Base-by-base conservation (phyloP, 2,888 invertebrate genomes). In the Eilema sororculum region DNA sequence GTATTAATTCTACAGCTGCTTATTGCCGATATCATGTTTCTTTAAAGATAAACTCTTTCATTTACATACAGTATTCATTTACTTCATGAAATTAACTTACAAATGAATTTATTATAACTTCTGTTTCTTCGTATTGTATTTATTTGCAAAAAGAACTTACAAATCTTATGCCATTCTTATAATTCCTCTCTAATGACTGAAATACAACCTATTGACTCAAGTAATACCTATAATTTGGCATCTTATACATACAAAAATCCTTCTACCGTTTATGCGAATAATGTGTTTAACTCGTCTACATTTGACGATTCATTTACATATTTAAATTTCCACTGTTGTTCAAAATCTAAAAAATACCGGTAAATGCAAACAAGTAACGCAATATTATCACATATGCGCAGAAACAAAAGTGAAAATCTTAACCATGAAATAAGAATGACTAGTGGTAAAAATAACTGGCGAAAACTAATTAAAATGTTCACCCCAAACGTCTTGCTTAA, bases 371-470 rank as follows among this genome's bases (percentile, higher is more conserved):
- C 77, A 75, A 74, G 62, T 81, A 77, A 81, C 81, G 78, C 76
- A 70, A 82, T 80, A 81, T 81, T 85, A 87, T 85, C 85, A 86
- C 82, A 83, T 69, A n/a, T 78, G 79, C 61, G 76, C 78, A 82
- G 76, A 79, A 60, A 78, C 76, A 76, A 81, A 81, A 75, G 79
- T 76, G 78, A 84, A 83, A 80, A 75, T 69, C 78, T 79, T 81
- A 83, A 77, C 78, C 67, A 79, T 78, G 76, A 75, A 81, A 83
- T 72, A 76, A 72, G 81, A 81, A 37, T 70, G 78, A 91, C 91
- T 92, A 91, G 91, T 87, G 88, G 82, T 78, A 76, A 80, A 83
- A 81, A 84, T 85, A 82, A 83, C 83, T 78, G 80, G 72, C 80
- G 73, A 78, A 76, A 79, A 61, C 72, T 71, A 77, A 73, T 67